Base-by-base conservation (phyloP, 2,888 invertebrate species). In the Apodemia hepburni region DNA sequence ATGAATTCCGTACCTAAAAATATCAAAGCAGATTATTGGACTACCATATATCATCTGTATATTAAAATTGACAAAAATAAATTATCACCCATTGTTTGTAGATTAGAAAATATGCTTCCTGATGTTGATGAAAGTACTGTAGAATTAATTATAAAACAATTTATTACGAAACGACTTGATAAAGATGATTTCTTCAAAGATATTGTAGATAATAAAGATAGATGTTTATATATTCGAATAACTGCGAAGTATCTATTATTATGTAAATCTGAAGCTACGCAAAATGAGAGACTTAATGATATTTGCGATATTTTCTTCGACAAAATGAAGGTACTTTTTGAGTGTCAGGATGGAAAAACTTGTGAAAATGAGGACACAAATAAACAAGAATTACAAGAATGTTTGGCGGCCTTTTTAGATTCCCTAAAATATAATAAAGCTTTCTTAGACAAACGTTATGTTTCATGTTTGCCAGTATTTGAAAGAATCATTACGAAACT, bases 241-340 rank as follows among this genome's bases (percentile, higher is more conserved):
- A 69, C 80, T 42, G 75, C 76, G 0, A 82, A 80, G 66, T 80
- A 75, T 63, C 71, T 86, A 12, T 68, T 82, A 58, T 58, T 81
- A 2, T 73, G 77, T 58, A 73, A 73, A 68, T 72, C 67, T 54
- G 71, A 76, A 63, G 68, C 73, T 2, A 68, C 70, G 22, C 76
- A 76, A 62, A 69, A 70, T 9, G 66, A 61, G 2, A 75, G 75
- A 62, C 69, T 77, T 15, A 64, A 74, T 42, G 73, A 63, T 0
- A 61, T 82, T 18, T 78, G 77, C n/a, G 64, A 70, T 12, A 74
- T 69, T 4, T 76, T 82, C 60, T 70, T 82, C 5, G 69, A 78
- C 15, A 67, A 64, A 15, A 61, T 84, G 45, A 66, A 73, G 54
- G 18, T 27, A 6, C n/a, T 72, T n/a, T 67, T 64, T 63, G 62